Base-by-base conservation (phyloP, 2,113 vertebrate genomes). In the Alligator mississippiensis region DNA sequence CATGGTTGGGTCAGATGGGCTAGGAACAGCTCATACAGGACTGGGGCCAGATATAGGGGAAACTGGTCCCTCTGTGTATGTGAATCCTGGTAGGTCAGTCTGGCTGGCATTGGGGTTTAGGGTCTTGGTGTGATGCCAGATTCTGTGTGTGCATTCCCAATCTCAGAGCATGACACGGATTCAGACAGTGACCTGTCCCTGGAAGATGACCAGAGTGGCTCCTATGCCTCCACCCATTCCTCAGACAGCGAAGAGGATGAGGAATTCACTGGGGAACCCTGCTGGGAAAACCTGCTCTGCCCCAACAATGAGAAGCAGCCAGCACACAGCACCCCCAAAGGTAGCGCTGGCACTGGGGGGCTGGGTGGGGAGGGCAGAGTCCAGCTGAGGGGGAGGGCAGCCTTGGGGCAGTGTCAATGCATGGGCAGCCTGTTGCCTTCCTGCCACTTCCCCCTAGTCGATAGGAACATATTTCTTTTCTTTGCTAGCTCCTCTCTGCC, bases 161-260 rank as follows among this genome's bases (percentile, higher is more conserved):
- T 60, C 72, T 25, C 93, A 99, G 98, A 98, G 84, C 98, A 89
- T 0, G 98, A 99, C 97, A 99, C 98, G 1, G 99, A 99, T 96
- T 99, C 99, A 0, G 99, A 99, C 97, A 99, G 99, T 75, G 99
- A 99, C 90, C 94, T 99, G 92, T 99, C 99, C 28, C 95, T 99
- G 82, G 99, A 99, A 93, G 99, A 99, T 0, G 99, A 99, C 93
- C 98, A 98, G 81, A 99, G 99, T 11, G 98, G 98, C 55, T 99
- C 99, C 80, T 99, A 98, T 2, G 98, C 98, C 76, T 99, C 99
- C 75, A 99, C 98, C 5, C 98, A 98, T 96, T 99, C 99, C 3
- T 99, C 99, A 0, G 99, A 99, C 96, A 99, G 99, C 2, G 99
- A 99, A 89, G 98, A 99, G 5, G 99, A 98, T 3, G 98, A 98